Evolutionary conservation across 2,113 vertebrate species (phyloP).

Genomic region (Arvicanthis niloticus): DNA sequence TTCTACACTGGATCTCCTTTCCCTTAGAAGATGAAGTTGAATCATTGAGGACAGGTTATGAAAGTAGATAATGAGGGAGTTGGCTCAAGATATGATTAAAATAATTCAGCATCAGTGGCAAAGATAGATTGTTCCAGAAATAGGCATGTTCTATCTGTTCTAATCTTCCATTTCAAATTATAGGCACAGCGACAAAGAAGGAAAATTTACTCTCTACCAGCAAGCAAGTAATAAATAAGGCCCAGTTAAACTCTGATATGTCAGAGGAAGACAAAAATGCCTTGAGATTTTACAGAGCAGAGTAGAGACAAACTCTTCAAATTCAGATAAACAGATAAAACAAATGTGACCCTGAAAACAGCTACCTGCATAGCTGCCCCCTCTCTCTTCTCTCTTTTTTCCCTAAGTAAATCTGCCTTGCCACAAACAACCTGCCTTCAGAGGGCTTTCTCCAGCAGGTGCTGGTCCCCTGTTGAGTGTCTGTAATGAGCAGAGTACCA

Average conservation of each 20-base stretch:
- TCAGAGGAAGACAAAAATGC: background rate
- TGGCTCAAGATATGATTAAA: constrained; percentile 27
- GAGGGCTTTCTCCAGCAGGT: constrained; percentile 36
- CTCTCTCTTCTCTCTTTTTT: background rate
- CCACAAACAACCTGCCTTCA: constrained; percentile 35
- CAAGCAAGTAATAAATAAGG: constrained; percentile 24
- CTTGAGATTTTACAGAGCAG: background rate
- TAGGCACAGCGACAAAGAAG: background rate
- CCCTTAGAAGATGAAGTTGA: background rate
- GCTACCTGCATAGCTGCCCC: background rate
- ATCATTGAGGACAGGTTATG: background rate
- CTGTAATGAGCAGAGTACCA: constrained; percentile 30
- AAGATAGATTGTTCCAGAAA: constrained; percentile 22
- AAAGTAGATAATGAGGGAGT: constrained; percentile 24
- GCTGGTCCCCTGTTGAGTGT: constrained; percentile 16
- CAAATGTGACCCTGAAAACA: constrained; percentile 29
- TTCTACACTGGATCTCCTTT: background rate
- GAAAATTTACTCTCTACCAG: background rate
- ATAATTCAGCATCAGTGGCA: background rate
- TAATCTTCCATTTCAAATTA: background rate
- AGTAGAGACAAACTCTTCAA: background rate
- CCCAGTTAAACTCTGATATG: background rate
- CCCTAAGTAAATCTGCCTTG: constrained; percentile 42
- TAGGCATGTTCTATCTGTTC: background rate
- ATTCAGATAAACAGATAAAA: constrained; percentile 49